These are phyloP conservation scores for Sphaeramia orbicularis DNA, from an alignment of 2,797 vertebrate genomes.

Conservation along the genomic window DNA sequence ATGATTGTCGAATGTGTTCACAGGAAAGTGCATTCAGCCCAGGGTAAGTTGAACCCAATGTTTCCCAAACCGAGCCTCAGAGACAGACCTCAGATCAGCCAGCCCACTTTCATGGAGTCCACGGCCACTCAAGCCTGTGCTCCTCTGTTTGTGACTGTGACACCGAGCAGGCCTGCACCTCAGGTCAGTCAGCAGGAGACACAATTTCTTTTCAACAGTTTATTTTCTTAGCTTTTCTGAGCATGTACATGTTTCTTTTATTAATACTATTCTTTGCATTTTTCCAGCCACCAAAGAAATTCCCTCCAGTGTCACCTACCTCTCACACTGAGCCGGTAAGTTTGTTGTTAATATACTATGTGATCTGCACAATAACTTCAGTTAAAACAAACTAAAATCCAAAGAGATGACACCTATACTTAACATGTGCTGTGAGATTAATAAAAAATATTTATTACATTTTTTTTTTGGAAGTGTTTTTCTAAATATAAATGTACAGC, in stretches of 20 bases:
- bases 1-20: not conserved
- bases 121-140: conserved; percentile 38
- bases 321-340: conserved; percentile 57
- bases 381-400: not conserved
- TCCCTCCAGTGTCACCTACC: not conserved
- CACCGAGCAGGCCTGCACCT: conserved; percentile 57
- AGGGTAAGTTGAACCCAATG: conserved; percentile 77
- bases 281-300: conserved; percentile 65
- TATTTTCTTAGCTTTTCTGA: too few relatives aligned
- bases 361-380: too few relatives aligned
- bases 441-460: too few relatives aligned
- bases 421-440: too few relatives aligned
- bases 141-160: conserved; percentile 8
- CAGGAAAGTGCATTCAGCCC: conserved; percentile 71
- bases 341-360: not conserved
- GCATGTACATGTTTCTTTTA: too few relatives aligned
- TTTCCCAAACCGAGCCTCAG: conserved; percentile 62
- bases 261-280: not conserved
- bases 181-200: conserved; percentile 69
- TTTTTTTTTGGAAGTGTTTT: too few relatives aligned
- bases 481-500: too few relatives aligned
- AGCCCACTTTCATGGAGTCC: conserved; percentile 72
- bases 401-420: too few relatives aligned
- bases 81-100: conserved; percentile 56
- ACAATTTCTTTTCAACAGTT: too few relatives aligned